Conservation (phyloP, 2,797 vertebrate genomes). For the Mus minutoides region DNA sequence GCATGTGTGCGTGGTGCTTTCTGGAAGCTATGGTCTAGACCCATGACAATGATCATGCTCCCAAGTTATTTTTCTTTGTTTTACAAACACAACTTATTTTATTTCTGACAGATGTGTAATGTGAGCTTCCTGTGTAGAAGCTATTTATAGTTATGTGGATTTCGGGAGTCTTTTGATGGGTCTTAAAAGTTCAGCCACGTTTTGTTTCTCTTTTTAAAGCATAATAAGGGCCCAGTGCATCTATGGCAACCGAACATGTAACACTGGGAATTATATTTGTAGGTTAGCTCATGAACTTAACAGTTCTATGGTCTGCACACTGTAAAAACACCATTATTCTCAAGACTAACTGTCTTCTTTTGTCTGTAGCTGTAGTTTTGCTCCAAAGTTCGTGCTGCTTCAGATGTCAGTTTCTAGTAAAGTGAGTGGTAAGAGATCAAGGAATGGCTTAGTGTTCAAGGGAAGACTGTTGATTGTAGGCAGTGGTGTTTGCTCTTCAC, state of each 20-base stretch:
- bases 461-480: neutral
- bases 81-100: neutral
- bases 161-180: neutral
- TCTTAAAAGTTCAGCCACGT: neutral
- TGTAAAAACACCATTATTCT: neutral
- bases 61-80: neutral
- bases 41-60: neutral
- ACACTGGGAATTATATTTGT: neutral
- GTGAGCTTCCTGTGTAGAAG: neutral
- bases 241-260: neutral
- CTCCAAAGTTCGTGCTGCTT: neutral
- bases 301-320: rapidly evolving
- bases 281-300: neutral
- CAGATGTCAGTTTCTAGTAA: neutral
- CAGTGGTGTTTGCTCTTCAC: neutral
- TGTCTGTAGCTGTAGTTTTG: neutral
- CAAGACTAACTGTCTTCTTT: neutral
- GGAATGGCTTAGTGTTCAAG: neutral
- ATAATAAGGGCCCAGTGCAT: neutral
- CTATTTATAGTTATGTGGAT: neutral
- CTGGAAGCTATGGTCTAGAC: neutral
- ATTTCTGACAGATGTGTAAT: neutral
- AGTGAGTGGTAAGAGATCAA: neutral
- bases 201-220: neutral
- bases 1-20: neutral